Percentiles rank a stretch among this genome's conserved stretches.
Evolutionary conservation across 2,888 invertebrate genomes (phyloP).

Genomic region (Eretmocerus hayati): DNA sequence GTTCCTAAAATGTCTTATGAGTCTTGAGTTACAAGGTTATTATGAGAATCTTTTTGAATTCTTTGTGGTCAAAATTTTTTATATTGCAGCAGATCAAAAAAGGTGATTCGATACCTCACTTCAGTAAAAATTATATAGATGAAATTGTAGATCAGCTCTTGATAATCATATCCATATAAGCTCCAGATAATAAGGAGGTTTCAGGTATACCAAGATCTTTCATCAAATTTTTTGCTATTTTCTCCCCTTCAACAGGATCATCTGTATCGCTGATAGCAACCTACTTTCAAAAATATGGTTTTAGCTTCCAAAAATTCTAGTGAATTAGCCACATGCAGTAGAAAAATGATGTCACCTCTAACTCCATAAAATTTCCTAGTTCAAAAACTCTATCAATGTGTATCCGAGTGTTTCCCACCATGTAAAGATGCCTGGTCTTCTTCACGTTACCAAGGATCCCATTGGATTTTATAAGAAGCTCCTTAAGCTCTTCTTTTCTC

Average conservation of each 20-base stretch:
- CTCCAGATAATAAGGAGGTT: conserved; percentile 61
- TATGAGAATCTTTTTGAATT: no score
- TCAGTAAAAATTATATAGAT: no score
- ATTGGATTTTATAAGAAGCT: conserved; percentile 55
- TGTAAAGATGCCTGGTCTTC: conserved; percentile 70
- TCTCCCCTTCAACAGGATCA: conserved; percentile 60
- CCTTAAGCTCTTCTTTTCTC: conserved; percentile 47
- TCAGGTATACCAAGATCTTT: conserved; percentile 56
- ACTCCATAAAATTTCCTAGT: conserved; percentile 75
- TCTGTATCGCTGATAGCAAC: conserved; percentile 62
- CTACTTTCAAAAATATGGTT: conserved; percentile 48
- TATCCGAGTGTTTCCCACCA: conserved; percentile 77
- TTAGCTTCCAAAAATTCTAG: no score
- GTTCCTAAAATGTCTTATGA: no score
- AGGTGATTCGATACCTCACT: no score
- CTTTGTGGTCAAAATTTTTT: no score
- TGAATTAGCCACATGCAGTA: not conserved
- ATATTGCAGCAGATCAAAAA: no score
- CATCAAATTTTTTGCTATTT: conserved; percentile 65
- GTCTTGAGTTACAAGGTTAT: no score
- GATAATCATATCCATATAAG: conserved; percentile 67
- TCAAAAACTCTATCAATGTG: conserved; percentile 80
- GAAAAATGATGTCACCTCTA: conserved; percentile 58
- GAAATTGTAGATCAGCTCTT: conserved; percentile 8
- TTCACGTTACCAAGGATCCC: conserved; percentile 67